A percentile compares a stretch with the other conserved stretches of the same genome.
These are phyloP conservation scores for Marisa cornuarietis DNA, from an alignment of 1,140 invertebrate genomes.

Conservation along the genomic window DNA sequence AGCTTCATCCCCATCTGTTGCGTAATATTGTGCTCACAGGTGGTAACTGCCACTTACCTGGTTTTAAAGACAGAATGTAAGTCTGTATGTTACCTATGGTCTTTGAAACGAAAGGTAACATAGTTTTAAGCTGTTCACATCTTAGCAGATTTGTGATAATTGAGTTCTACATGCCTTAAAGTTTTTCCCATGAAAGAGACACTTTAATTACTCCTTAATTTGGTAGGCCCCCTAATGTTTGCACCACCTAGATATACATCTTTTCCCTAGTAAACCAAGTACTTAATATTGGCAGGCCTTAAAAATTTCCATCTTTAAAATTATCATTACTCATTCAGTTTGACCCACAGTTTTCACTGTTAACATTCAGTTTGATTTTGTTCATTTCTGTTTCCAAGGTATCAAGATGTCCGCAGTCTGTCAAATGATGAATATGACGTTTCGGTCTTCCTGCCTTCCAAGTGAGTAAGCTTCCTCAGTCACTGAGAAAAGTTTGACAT, in stretches of 20 bases:
- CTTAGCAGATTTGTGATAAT: no score
- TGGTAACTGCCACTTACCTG: slow-evolving; percentile 80
- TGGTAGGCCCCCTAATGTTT: background rate
- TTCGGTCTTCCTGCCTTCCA: slow-evolving; percentile 74
- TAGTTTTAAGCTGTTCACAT: no score
- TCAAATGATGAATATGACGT: slow-evolving; percentile 82
- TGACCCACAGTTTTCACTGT: slow-evolving; percentile 7
- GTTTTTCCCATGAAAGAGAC: no score
- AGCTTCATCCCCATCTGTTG: slow-evolving; percentile 83
- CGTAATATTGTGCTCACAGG: slow-evolving; percentile 92
- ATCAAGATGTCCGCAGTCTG: slow-evolving; percentile 79
- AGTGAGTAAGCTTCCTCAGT: slow-evolving; percentile 62
- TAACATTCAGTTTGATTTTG: background rate
- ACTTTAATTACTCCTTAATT: no score
- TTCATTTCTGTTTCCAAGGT: slow-evolving; percentile 49
- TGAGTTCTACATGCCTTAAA: no score
- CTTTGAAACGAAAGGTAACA: no score
- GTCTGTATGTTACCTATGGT: slow-evolving; percentile 29
- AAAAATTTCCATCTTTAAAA: background rate
- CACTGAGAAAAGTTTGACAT: background rate
- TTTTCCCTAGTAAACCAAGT: slow-evolving; percentile 61
- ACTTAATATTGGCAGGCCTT: background rate
- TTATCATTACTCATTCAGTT: background rate
- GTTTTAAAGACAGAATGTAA: slow-evolving; percentile 82
- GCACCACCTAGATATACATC: background rate